These are phyloP conservation scores for Polydrusus cervinus DNA, from an alignment of 2,888 invertebrate species.

Conservation along the genomic window DNA sequence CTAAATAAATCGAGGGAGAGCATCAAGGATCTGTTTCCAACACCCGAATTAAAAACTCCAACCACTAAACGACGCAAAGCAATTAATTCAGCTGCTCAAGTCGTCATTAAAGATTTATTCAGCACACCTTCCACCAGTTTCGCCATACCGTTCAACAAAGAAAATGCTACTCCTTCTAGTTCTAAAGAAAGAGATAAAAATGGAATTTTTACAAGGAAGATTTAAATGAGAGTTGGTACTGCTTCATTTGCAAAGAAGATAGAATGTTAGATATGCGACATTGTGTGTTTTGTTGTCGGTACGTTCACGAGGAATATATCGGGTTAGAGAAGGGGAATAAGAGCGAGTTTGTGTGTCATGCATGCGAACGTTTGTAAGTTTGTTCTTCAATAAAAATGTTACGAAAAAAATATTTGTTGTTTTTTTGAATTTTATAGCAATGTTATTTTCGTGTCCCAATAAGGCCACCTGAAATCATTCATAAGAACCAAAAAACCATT, in stretches of 20 bases:
- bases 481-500: slow-evolving; percentile 26
- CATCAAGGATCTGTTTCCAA: slow-evolving; percentile 27
- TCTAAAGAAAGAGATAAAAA: slow-evolving; percentile 27
- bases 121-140: slow-evolving; percentile 30
- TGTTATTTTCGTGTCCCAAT: slow-evolving; percentile 31
- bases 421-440: slow-evolving; percentile 19
- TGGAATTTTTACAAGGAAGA: slow-evolving; percentile 28
- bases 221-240: slow-evolving; percentile 32
- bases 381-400: slow-evolving; percentile 25
- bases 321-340: slow-evolving; percentile 22
- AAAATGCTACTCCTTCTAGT: slow-evolving; percentile 29
- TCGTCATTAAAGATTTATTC: slow-evolving; percentile 24
- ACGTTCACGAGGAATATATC: slow-evolving; percentile 5
- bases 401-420: slow-evolving; percentile 3
- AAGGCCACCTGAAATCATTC: slow-evolving; percentile 29
- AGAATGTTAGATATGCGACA: slow-evolving; percentile 29
- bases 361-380: slow-evolving; percentile 21
- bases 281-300: too few relatives aligned
- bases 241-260: slow-evolving; percentile 33
- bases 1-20: slow-evolving; percentile 17
- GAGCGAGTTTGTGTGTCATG: slow-evolving; percentile 29
- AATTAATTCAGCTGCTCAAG: slow-evolving; percentile 28
- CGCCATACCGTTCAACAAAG: slow-evolving; percentile 28
- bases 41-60: slow-evolving; percentile 24
- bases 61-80: slow-evolving; percentile 31